phyloP scores from a whole-genome alignment of 2,797 vertebrate genomes.

The Poliocrania exsul region DNA sequence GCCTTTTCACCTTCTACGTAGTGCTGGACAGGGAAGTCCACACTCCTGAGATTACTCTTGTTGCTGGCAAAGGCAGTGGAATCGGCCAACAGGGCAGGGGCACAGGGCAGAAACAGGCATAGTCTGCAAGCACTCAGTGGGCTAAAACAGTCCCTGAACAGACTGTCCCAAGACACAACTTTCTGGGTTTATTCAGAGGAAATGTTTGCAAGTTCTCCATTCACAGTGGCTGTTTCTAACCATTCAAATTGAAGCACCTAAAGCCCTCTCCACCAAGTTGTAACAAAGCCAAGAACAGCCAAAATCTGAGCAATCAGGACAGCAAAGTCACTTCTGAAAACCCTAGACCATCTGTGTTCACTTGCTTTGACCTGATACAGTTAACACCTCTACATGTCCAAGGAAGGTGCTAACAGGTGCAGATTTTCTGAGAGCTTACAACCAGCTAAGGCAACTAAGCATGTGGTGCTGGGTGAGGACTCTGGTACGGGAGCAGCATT shows the following conservation, averaged over 20 bases:
- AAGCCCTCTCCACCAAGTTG: not conserved
- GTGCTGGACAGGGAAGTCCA: not conserved
- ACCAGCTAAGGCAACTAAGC: not conserved
- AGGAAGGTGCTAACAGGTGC: not conserved
- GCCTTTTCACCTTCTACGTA: not conserved
- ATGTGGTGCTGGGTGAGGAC: not conserved
- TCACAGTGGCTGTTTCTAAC: not conserved
- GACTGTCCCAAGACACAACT: not conserved
- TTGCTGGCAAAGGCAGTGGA: not conserved
- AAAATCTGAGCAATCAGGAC: not conserved
- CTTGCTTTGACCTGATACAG: not conserved
- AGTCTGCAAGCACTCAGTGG: not conserved
- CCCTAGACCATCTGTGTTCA: not conserved
- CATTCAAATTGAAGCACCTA: not conserved
- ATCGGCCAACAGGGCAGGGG: not conserved
- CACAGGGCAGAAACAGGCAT: not conserved
- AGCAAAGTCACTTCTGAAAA: not conserved
- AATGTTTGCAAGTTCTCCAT: not conserved
- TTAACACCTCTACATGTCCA: not conserved
- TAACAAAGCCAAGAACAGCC: not conserved
- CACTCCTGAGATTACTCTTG: rapidly evolving
- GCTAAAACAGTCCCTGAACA: not conserved
- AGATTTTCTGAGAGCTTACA: not conserved
- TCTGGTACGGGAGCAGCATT: not conserved
- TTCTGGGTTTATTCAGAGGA: not conserved